phyloP scores from a whole-genome alignment of 2,888 invertebrate species.

The Megastigmus dorsalis region DNA sequence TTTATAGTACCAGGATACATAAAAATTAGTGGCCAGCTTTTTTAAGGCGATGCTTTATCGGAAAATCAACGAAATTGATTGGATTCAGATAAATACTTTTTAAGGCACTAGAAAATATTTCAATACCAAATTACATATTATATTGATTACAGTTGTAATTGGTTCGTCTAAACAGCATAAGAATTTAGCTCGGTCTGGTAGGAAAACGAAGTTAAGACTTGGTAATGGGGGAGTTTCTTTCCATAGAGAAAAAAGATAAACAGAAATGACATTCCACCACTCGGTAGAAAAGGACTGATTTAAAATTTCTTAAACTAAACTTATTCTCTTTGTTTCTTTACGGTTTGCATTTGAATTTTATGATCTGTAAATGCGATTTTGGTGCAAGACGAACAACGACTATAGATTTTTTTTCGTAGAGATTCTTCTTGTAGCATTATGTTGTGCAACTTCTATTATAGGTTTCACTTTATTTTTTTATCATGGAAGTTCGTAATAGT shows the following conservation, averaged over 20 bases:
- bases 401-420: neutral
- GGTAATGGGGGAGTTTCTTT: neutral
- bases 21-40: no score
- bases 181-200: neutral
- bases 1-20: no score
- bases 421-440: neutral
- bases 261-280: constrained; percentile 37
- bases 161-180: neutral
- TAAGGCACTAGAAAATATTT: no score
- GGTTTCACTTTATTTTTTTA: neutral
- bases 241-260: neutral
- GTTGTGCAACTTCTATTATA: no score
- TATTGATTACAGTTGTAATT: neutral
- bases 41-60: no score
- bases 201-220: neutral
- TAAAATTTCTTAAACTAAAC: neutral
- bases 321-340: neutral
- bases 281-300: constrained; percentile 16
- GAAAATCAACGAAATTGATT: no score
- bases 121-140: neutral
- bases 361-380: neutral
- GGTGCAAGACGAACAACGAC: neutral
- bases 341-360: constrained; percentile 8
- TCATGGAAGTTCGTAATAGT: neutral
- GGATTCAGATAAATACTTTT: neutral